A percentile compares a stretch with the other conserved stretches of the same genome.
phyloP scores from a whole-genome alignment of 2,113 vertebrate genomes.

The Bothrops jararaca region DNA sequence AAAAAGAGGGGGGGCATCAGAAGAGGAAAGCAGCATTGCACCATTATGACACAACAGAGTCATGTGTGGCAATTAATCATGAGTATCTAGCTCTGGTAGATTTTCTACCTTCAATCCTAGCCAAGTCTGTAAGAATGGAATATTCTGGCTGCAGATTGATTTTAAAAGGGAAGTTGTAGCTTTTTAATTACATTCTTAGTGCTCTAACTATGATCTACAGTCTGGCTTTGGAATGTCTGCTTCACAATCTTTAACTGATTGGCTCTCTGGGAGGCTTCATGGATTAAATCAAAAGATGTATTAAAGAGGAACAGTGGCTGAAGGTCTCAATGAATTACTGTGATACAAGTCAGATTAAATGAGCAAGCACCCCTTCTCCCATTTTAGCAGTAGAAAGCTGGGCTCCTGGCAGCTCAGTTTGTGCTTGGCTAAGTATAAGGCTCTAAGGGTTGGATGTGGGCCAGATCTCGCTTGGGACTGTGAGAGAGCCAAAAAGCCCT shows the following conservation, averaged over 20 bases:
- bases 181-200: background rate
- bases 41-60: background rate
- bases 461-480: background rate
- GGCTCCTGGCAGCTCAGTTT: background rate
- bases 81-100: background rate
- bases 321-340: background rate
- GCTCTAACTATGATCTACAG: background rate
- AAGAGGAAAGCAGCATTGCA: background rate
- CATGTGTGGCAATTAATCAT: background rate
- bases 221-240: background rate
- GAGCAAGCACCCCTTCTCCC: background rate
- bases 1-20: background rate
- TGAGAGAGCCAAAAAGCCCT: background rate
- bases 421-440: background rate
- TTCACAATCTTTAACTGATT: background rate
- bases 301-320: background rate
- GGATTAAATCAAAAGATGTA: background rate
- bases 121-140: background rate
- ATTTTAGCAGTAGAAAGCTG: background rate
- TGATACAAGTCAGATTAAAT: background rate
- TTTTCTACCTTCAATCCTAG: background rate
- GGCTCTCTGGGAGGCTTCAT: background rate
- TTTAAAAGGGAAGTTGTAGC: background rate
- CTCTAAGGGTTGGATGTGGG: background rate
- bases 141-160: background rate